Percentiles rank a stretch among this genome's conserved stretches.
Evolutionary conservation across 2,888 invertebrate genomes (phyloP).

Genomic region (Nephrotoma guestfalica): DNA sequence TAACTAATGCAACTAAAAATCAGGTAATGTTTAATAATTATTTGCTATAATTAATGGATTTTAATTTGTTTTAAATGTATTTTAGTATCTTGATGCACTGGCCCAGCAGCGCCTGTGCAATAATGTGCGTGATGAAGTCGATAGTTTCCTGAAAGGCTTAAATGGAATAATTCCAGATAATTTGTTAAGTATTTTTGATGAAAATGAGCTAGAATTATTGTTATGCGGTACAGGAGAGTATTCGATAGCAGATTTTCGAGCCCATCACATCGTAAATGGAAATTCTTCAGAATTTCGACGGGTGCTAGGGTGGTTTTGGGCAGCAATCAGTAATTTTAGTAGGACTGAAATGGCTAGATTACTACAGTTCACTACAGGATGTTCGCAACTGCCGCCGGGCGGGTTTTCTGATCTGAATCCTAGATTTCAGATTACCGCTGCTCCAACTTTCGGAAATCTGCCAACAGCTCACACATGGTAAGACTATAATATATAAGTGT

Average conservation of each 20-base stretch:
- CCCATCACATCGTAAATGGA: conserved; percentile 75
- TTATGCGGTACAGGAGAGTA: conserved; percentile 90
- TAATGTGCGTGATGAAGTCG: conserved; percentile 68
- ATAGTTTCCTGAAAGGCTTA: conserved; percentile 78
- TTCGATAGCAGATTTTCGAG: conserved; percentile 77
- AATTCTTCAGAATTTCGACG: conserved; percentile 68
- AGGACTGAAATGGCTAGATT: conserved; percentile 86
- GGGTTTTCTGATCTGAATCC: conserved; percentile 85
- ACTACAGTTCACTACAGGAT: conserved; percentile 86
- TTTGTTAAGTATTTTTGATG: conserved; percentile 86
- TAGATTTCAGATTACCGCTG: conserved; percentile 81
- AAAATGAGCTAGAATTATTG: conserved; percentile 88
- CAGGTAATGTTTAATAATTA: conserved; percentile 21
- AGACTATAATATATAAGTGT: conserved; percentile 8
- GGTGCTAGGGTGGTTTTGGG: conserved; percentile 83
- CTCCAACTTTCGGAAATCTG: conserved; percentile 76
- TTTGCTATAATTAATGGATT: background rate
- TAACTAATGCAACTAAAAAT: conserved; percentile 42
- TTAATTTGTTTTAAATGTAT: background rate
- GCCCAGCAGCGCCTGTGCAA: conserved; percentile 79
- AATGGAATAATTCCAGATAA: conserved; percentile 86
- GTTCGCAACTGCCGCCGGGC: conserved; percentile 80
- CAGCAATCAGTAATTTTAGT: conserved; percentile 74
- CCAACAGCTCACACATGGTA: conserved; percentile 92
- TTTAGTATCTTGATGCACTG: conserved; percentile 64